Base-by-base conservation (phyloP, 2,113 vertebrate genomes). In the Phalacrocorax brasilianus region DNA sequence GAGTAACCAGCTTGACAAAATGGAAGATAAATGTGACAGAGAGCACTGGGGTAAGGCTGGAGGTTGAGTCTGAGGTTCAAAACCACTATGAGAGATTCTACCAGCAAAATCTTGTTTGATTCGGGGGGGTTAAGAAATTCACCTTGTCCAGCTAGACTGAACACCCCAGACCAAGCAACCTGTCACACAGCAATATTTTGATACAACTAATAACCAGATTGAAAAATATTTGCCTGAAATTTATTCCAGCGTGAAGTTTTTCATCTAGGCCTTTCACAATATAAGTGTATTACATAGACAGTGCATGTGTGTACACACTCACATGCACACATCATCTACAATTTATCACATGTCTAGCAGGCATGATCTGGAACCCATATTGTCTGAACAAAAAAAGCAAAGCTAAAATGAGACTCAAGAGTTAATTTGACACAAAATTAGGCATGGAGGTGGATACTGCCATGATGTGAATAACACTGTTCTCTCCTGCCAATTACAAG, bases 291-390 rank as follows among this genome's bases (percentile, higher is more conserved):
- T 63, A 32, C 38, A 67, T 13, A 68, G 14, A 26, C 4, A 20
- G 9, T 17, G 8, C 0, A 0, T 33, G 5, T 49, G 7, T 7
- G 10, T 26, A 50, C 24, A 74, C 12, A 47, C 4, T 30, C 12
- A 30, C 11, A n/a, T 22, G 14, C 7, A 35, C 19, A 14, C 7
- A 44, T 26, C 15, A 68, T 47, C 35, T 45, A 52, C 7, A 35
- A 56, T 40, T 33, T 65, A 42, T 53, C 24, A 26, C 13, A 12
- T 14, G 3, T 44, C 18, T 75, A 65, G 62, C 6, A 18, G 11
- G 6, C 3, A 49, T 42, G 22, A 49, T 14, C 12, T 47, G 45
- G 15, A 71, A 42, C 2, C 2, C 14, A 53, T 32, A 81, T 59
- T 59, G 35, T 42, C 26, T 47, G 70, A 53, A 45, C 12, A 42